Percentiles rank a stretch among this genome's conserved stretches.
phyloP scores from a whole-genome alignment of 1,140 invertebrate genomes.

The Oryctes rhinoceros region DNA sequence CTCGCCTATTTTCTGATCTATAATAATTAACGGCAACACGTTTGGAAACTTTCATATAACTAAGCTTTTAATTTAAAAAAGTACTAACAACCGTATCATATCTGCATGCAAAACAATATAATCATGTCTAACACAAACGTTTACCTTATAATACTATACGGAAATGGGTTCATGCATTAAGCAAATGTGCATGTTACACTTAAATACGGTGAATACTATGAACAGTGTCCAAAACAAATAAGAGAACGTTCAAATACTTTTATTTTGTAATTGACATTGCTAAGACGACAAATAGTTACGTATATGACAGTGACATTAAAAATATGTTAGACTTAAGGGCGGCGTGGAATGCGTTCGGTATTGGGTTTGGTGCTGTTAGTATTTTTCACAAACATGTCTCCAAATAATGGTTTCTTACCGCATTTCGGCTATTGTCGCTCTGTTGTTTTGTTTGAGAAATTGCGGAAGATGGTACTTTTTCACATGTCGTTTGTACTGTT shows the following conservation, averaged over 20 bases:
- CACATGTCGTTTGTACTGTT: constrained; percentile 39
- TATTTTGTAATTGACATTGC: constrained; percentile 11
- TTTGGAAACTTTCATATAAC: no score
- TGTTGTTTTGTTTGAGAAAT: constrained; percentile 22
- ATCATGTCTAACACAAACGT: no score
- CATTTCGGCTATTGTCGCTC: background rate
- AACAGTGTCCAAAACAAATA: constrained; percentile 14
- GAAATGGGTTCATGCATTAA: background rate
- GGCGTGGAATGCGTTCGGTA: constrained; percentile 25
- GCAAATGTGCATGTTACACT: background rate
- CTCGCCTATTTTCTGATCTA: no score
- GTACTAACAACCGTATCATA: no score
- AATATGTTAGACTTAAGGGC: constrained; percentile 14
- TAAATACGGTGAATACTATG: background rate
- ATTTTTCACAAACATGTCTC: constrained; percentile 39
- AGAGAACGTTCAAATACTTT: background rate
- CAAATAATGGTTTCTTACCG: constrained; percentile 39
- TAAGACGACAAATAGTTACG: background rate
- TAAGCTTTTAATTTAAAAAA: no score
- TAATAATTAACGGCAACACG: no score
- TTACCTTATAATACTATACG: background rate
- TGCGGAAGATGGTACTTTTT: constrained; percentile 18
- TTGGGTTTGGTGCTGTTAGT: constrained; percentile 37
- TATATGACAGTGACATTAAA: background rate
- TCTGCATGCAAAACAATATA: no score